Evolutionary conservation across 1,140 invertebrate genomes (phyloP).

Genomic region (Pseudomyrmex gracilis): DNA sequence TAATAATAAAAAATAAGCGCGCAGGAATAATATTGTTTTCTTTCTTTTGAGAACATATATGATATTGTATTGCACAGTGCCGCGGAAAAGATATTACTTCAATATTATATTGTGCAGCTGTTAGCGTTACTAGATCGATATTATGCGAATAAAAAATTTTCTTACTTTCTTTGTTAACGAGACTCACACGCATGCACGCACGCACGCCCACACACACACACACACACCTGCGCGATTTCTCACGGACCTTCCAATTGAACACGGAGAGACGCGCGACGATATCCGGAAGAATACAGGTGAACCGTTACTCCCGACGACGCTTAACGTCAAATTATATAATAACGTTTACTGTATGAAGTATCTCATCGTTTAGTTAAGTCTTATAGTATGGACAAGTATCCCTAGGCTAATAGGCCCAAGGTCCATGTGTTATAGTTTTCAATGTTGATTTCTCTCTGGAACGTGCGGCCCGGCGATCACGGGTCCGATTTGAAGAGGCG

Average conservation of each 20-base stretch:
- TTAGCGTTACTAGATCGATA: no score
- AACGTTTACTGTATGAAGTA: conserved; percentile 83
- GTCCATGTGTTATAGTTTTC: conserved; percentile 74
- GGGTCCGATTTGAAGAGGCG: not conserved
- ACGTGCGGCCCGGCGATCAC: conserved; percentile 67
- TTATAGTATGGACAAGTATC: conserved; percentile 85
- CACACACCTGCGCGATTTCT: conserved; percentile 48
- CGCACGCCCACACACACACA: not conserved
- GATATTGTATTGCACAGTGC: no score
- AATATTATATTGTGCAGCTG: no score
- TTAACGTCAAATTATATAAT: conserved; percentile 83
- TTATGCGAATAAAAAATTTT: not conserved
- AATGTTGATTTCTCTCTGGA: conserved; percentile 65
- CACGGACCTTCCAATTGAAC: conserved; percentile 73
- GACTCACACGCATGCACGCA: no score
- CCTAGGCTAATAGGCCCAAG: conserved; percentile 83
- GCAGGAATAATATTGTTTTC: no score
- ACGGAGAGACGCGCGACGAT: conserved; percentile 76
- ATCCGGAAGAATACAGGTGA: conserved; percentile 80
- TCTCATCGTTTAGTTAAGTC: conserved; percentile 84
- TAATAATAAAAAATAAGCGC: no score
- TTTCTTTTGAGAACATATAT: no score
- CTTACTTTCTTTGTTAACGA: not conserved
- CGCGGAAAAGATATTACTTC: no score
- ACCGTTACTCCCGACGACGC: conserved; percentile 79